Percentiles rank a stretch among this genome's conserved stretches.
Evolutionary conservation across 2,113 vertebrate species (phyloP).

Genomic region (Oryzias woworae): DNA sequence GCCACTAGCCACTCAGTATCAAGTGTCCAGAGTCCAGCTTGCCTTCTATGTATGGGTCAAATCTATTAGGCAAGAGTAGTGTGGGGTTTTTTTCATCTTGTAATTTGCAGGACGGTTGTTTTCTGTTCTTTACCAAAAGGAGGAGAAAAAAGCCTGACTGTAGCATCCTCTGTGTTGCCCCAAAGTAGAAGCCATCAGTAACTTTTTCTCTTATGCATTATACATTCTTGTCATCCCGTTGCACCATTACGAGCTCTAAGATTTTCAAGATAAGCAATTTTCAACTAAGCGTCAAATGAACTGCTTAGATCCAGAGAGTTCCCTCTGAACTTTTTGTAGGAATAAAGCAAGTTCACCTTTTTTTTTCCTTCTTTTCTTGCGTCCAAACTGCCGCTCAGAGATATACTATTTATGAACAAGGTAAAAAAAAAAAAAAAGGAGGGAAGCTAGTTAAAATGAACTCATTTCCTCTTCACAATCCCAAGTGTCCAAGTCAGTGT

Average conservation of each 20-base stretch:
- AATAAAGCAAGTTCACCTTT: slow-evolving; percentile 42
- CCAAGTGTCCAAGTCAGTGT: slow-evolving; percentile 11
- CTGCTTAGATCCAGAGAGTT: slow-evolving; percentile 62
- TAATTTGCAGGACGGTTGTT: slow-evolving; percentile 43
- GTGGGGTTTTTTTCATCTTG: slow-evolving; percentile 34
- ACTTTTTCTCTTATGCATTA: slow-evolving; percentile 70
- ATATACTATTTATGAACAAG: background rate
- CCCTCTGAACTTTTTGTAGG: slow-evolving; percentile 46
- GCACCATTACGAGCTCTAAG: slow-evolving; percentile 66
- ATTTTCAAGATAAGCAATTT: slow-evolving; percentile 75
- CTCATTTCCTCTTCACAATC: background rate
- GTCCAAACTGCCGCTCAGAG: slow-evolving; percentile 9
- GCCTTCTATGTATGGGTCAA: slow-evolving; percentile 68
- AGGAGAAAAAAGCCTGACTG: slow-evolving; percentile 29
- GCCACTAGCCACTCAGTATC: slow-evolving; percentile 67
- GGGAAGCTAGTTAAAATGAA: background rate
- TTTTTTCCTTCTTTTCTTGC: slow-evolving; percentile 22
- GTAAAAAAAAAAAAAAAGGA: background rate
- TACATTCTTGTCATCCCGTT: slow-evolving; percentile 65
- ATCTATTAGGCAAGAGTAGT: slow-evolving; percentile 62
- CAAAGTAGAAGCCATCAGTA: slow-evolving; percentile 69
- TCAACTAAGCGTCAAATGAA: slow-evolving; percentile 66
- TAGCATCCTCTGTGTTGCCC: slow-evolving; percentile 51
- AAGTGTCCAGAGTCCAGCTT: slow-evolving; percentile 60
- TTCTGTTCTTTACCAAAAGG: slow-evolving; percentile 52